Base-by-base conservation (phyloP, 2,888 invertebrate species). In the Sesia apiformis region DNA sequence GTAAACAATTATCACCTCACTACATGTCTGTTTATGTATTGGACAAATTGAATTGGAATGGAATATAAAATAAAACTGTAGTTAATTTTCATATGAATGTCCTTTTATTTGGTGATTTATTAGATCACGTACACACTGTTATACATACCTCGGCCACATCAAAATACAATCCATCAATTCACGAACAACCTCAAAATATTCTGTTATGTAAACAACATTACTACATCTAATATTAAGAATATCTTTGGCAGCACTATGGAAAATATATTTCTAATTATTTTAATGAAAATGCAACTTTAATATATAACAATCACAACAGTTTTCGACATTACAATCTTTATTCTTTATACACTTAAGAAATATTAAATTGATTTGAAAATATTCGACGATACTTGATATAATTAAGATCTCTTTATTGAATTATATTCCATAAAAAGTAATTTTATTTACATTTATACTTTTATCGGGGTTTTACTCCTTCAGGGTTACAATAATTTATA, bases 211-310 rank as follows among this genome's bases (percentile, higher is more conserved):
- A 85, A 84, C 81, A 85, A 82, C 81, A 70, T 80, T 72, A 81
- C 87, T 90, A 90, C 84, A 75, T 72, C 85, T 88, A 88, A 81
- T 80, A 82, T 79, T 74, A 77, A 79, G 80, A 78, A 82, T 81
- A 83, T 83, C 78, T 90, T 90, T 90, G 90, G 90, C 90, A 90
- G 90, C 90, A 72, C 90, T 90, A 90, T 89, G 84, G 88, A 90
- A 90, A 90, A 90, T 90, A 90, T 89, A 86, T 67, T 79, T 85
- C 87, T 88, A 77, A 71, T 76, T 84, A 82, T 76, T 74, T 78
- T 78, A 82, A 82, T 85, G 83, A 86, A 86, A 88, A 88, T 86
- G 85, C 86, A 86, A 88, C 81, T 84, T 87, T 72, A 79, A 81
- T 84, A 84, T 80, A 70, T 85, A 87, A 88, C 85, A 85, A 87